These are phyloP conservation scores for Drosophila quadrilineata DNA, from an alignment of 1,140 invertebrate species.

Conservation along the genomic window DNA sequence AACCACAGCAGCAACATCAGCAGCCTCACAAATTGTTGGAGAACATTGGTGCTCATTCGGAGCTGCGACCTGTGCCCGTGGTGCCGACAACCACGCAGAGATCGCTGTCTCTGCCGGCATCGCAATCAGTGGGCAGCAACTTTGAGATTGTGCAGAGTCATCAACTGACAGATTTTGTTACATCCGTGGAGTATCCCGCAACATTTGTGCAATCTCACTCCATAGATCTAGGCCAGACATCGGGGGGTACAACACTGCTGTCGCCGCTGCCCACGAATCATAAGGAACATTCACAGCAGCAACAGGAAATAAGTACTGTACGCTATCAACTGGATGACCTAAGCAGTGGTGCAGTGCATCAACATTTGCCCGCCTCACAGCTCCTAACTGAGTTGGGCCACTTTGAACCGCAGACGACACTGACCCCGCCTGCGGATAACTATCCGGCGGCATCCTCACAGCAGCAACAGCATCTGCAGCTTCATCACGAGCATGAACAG, in stretches of 20 bases:
- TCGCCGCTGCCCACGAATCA: constrained; percentile 5
- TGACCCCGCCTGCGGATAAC: constrained; percentile 81
- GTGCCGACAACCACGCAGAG: constrained; percentile 24
- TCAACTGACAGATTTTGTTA: constrained; percentile 84
- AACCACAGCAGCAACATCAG: not conserved
- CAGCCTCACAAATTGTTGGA: constrained; percentile 32
- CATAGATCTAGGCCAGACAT: constrained; percentile 81
- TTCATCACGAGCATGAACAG: constrained; percentile 41
- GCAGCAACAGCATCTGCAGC: constrained; percentile 50
- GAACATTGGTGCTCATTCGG: constrained; percentile 66
- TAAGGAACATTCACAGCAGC: not conserved
- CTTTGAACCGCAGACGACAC: constrained; percentile 37
- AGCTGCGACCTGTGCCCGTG: constrained; percentile 53
- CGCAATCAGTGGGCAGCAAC: constrained; percentile 44
- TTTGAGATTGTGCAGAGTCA: constrained; percentile 84
- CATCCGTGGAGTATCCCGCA: constrained; percentile 86
- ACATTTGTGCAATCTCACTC: constrained; percentile 85
- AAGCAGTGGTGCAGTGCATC: constrained; percentile 56
- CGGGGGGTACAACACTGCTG: not conserved
- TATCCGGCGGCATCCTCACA: constrained; percentile 68
- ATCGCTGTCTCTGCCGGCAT: constrained; percentile 5
- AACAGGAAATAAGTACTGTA: constrained; percentile 51
- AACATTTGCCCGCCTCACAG: constrained; percentile 70
- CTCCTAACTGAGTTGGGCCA: constrained; percentile 69
- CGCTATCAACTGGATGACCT: constrained; percentile 78